These are phyloP conservation scores for Orchestes rusci DNA, from an alignment of 2,888 invertebrate genomes.

Conservation along the genomic window DNA sequence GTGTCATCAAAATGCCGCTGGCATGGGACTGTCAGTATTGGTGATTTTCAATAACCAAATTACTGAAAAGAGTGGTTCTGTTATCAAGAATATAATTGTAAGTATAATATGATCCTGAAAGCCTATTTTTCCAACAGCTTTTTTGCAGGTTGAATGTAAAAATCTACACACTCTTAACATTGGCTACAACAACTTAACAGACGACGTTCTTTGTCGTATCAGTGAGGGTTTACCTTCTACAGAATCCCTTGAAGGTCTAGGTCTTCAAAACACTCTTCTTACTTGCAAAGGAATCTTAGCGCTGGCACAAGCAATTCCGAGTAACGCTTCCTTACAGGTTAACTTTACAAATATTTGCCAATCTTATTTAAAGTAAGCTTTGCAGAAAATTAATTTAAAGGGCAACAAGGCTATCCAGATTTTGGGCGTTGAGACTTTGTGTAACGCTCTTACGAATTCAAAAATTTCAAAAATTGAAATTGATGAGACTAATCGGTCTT, in stretches of 20 bases:
- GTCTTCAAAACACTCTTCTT: constrained; percentile 38
- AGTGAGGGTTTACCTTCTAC: constrained; percentile 32
- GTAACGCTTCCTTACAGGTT: constrained; percentile 37
- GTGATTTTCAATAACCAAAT: constrained; percentile 40
- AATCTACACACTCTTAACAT: constrained; percentile 39
- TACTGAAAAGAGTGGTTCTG: constrained; percentile 38
- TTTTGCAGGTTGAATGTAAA: constrained; percentile 34
- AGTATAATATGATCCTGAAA: no score
- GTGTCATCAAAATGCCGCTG: constrained; percentile 32
- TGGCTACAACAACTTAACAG: constrained; percentile 40
- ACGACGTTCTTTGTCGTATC: constrained; percentile 35
- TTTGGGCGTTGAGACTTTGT: constrained; percentile 36
- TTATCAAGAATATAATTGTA: constrained; percentile 38
- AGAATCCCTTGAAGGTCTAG: constrained; percentile 37
- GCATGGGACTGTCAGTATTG: constrained; percentile 36
- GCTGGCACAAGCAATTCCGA: constrained; percentile 35
- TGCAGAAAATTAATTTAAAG: constrained; percentile 39
- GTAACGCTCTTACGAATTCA: constrained; percentile 38
- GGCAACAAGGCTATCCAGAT: constrained; percentile 41
- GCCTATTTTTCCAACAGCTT: constrained; percentile 3
- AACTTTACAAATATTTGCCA: constrained; percentile 7
- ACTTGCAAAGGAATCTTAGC: constrained; percentile 37
- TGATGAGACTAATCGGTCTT: constrained; percentile 38
- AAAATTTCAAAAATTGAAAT: constrained; percentile 39
- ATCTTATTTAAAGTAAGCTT: constrained; percentile 11